phyloP scores from a whole-genome alignment of 2,888 invertebrate genomes.

The Rhagium mordax region DNA sequence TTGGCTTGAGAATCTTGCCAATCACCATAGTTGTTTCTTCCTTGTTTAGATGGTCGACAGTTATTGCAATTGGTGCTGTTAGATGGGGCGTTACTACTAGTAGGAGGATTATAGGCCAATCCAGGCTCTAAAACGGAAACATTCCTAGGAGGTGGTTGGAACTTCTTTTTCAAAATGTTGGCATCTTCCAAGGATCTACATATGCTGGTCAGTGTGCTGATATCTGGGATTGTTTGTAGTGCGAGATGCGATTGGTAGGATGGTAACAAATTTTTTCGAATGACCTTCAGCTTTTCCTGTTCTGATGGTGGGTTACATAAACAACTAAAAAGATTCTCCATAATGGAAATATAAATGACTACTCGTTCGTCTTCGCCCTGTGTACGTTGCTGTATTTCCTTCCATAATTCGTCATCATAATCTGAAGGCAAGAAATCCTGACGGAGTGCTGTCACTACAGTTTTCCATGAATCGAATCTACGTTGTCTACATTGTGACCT shows the following conservation, averaged over 20 bases:
- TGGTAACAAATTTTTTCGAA: background rate
- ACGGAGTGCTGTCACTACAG: background rate
- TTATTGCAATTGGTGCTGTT: background rate
- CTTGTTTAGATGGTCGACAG: background rate
- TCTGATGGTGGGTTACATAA: background rate
- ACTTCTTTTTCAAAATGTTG: background rate
- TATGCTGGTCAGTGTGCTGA: background rate
- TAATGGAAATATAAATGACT: background rate
- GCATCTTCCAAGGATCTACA: conserved; percentile 21
- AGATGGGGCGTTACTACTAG: no score
- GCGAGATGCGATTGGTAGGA: conserved; percentile 3
- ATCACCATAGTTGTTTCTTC: background rate
- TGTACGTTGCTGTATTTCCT: background rate
- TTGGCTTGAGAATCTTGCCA: background rate
- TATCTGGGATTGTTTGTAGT: background rate
- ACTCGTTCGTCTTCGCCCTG: background rate
- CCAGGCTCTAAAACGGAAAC: background rate
- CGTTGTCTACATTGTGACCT: background rate
- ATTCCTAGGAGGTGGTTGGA: conserved; percentile 2
- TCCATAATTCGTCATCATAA: background rate
- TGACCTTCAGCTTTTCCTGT: background rate
- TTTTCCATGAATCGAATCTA: background rate
- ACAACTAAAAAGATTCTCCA: background rate
- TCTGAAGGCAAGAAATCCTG: background rate
- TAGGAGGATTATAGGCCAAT: background rate